Evolutionary conservation across 2,113 vertebrate species (phyloP).

Genomic region (Papio anubis): DNA sequence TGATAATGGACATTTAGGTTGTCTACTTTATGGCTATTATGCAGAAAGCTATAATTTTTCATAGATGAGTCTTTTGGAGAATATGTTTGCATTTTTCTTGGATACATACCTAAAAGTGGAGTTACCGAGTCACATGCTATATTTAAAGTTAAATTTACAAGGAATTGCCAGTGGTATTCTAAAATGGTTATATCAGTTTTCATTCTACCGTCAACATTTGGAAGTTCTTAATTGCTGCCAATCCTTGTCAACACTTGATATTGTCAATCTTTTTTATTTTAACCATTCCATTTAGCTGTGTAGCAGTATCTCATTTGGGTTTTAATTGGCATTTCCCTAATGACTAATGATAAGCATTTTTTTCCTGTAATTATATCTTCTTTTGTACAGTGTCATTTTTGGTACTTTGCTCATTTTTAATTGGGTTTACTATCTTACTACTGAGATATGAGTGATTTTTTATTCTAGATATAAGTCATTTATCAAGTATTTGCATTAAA

Average conservation of each 20-base stretch:
- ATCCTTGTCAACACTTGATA: background rate
- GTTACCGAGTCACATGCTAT: background rate
- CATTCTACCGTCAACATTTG: background rate
- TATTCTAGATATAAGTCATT: background rate
- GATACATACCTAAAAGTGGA: background rate
- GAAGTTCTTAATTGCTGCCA: background rate
- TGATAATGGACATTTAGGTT: background rate
- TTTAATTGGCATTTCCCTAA: conserved; percentile 2
- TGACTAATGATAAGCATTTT: background rate
- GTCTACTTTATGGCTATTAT: background rate
- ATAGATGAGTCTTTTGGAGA: background rate
- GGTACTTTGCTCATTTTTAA: background rate
- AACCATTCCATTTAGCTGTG: background rate
- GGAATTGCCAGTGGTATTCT: background rate
- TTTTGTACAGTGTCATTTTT: background rate
- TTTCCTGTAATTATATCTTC: background rate
- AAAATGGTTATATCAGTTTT: background rate
- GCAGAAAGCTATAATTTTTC: conserved; percentile 21
- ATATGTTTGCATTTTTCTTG: background rate
- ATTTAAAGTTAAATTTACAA: conserved; percentile 11
- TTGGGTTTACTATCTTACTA: background rate
- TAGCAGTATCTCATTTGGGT: background rate
- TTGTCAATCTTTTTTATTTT: background rate
- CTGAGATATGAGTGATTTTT: background rate
- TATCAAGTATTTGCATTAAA: background rate